Evolutionary conservation across 2,888 invertebrate genomes (phyloP).

Genomic region (Lasioglossum vierecki): DNA sequence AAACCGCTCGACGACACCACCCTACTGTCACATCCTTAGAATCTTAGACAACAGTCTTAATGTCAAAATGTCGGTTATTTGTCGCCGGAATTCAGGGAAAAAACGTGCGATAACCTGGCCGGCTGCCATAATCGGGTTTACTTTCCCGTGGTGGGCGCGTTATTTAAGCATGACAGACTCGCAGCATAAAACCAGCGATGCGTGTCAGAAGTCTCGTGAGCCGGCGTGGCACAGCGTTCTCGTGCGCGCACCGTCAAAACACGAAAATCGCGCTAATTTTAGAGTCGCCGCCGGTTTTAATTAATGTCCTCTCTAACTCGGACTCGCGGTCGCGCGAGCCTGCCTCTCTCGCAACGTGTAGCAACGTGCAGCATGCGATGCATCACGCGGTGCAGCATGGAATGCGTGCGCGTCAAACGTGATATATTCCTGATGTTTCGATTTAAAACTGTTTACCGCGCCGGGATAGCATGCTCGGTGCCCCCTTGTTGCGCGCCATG

Average conservation of each 20-base stretch:
- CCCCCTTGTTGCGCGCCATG: slow-evolving; percentile 51
- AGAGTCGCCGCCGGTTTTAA: slow-evolving; percentile 32
- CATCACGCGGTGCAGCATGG: slow-evolving; percentile 57
- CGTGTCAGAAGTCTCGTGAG: slow-evolving; percentile 33
- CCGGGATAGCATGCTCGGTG: slow-evolving; percentile 42
- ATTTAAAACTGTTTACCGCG: slow-evolving; percentile 67
- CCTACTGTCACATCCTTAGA: background rate
- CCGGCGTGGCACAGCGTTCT: slow-evolving; percentile 1
- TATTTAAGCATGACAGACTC: slow-evolving; percentile 16
- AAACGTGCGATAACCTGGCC: background rate
- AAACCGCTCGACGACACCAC: slow-evolving; percentile 33
- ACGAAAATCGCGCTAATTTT: slow-evolving; percentile 38
- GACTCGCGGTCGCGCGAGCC: background rate
- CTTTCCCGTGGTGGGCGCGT: slow-evolving; percentile 12
- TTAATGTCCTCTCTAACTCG: slow-evolving; percentile 47
- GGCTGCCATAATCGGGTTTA: slow-evolving; percentile 4
- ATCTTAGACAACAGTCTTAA: too few relatives aligned
- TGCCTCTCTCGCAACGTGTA: background rate
- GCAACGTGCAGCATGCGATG: slow-evolving; percentile 58
- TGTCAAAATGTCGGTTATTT: too few relatives aligned
- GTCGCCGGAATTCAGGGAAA: too few relatives aligned
- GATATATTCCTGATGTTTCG: slow-evolving; percentile 68
- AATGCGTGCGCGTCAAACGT: slow-evolving; percentile 70
- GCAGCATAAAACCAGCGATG: background rate
- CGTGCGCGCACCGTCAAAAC: slow-evolving; percentile 15